These are phyloP conservation scores for Petrocephalus zakoni DNA, from an alignment of 2,113 vertebrate species.

Conservation along the genomic window DNA sequence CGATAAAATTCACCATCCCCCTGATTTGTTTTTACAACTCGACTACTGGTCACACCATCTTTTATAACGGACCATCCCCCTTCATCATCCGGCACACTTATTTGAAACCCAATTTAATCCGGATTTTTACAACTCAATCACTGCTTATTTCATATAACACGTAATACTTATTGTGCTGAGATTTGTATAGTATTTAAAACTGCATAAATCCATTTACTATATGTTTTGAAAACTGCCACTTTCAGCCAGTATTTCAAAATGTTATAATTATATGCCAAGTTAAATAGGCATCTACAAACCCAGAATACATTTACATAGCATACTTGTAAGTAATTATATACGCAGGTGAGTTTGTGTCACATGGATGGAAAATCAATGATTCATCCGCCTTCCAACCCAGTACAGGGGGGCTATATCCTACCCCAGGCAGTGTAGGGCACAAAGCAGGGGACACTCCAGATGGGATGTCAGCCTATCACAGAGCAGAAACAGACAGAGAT, in stretches of 20 bases:
- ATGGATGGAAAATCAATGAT: too few species aligned
- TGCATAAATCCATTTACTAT: neutral
- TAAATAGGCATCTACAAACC: neutral
- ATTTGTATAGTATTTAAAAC: neutral
- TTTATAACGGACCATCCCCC: neutral
- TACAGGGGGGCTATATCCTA: too few species aligned
- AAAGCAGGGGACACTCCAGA: too few species aligned
- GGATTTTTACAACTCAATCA: neutral
- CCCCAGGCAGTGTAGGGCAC: too few species aligned
- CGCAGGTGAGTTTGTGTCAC: too few species aligned
- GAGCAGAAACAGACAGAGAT: too few species aligned
- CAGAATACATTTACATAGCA: neutral
- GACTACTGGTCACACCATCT: too few species aligned
- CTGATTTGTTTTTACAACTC: too few species aligned
- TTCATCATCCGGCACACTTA: neutral
- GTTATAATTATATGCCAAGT: neutral
- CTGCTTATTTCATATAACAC: neutral
- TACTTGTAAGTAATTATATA: neutral
- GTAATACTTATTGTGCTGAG: neutral
- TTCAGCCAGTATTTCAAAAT: neutral
- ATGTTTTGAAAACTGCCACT: neutral
- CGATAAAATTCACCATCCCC: too few species aligned
- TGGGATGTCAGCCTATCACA: too few species aligned
- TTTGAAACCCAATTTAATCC: neutral
- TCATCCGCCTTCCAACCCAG: too few species aligned